A percentile compares a stretch with the other conserved stretches of the same genome.
Conservation (phyloP, 2,888 invertebrate genomes). For the Epirrhoe tristata region DNA sequence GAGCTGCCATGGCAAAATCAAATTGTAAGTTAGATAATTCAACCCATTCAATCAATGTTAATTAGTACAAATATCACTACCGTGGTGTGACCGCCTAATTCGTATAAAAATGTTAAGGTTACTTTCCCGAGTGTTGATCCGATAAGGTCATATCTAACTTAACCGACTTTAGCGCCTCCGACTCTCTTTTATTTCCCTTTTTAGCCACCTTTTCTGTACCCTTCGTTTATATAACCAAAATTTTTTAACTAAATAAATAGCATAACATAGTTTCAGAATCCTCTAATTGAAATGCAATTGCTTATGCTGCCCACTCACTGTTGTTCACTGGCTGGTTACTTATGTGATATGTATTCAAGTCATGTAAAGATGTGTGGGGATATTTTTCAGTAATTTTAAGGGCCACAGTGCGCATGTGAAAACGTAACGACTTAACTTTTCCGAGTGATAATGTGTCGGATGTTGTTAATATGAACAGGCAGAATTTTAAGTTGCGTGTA, state of each 20-base stretch:
- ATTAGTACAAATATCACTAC: too few relatives aligned
- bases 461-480: constrained; percentile 5
- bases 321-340: neutral
- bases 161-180: neutral
- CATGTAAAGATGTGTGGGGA: neutral
- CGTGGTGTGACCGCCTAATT: too few relatives aligned
- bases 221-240: neutral
- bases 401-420: constrained; percentile 1
- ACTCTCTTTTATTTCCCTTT: neutral
- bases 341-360: neutral
- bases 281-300: neutral
- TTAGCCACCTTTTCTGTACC: neutral
- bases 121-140: neutral
- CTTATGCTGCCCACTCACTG: neutral
- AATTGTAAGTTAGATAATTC: too few relatives aligned
- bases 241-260: neutral
- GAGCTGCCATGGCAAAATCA: too few relatives aligned
- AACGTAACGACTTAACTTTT: constrained; percentile 14
- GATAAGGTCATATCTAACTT: neutral
- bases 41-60: too few relatives aligned
- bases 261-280: neutral
- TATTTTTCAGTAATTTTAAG: neutral
- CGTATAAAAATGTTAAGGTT: too few relatives aligned
- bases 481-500: neutral
- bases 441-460: constrained; percentile 13